Evolutionary conservation across 1,140 invertebrate species (phyloP).

Genomic region (Pseudomyrmex sp.): DNA sequence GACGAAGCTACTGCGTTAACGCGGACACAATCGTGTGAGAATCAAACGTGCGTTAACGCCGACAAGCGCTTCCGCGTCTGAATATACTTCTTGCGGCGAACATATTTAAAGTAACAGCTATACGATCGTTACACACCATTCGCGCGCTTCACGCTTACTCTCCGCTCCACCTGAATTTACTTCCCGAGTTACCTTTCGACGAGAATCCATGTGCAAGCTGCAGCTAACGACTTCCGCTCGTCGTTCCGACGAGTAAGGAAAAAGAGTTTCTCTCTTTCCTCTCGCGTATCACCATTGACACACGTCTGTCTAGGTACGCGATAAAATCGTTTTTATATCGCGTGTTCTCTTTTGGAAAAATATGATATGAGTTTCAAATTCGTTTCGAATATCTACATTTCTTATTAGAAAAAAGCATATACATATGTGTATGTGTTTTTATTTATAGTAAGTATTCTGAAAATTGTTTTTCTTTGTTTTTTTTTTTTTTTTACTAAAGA

Average conservation of each 20-base stretch:
- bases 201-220: conserved; percentile 60
- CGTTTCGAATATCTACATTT: neutral
- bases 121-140: conserved; percentile 45
- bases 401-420: neutral
- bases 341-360: neutral
- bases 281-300: neutral
- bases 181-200: conserved; percentile 47
- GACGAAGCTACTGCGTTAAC: neutral
- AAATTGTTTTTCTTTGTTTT: too few species aligned
- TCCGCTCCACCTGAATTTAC: neutral
- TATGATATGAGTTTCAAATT: conserved; percentile 10
- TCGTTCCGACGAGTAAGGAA: conserved; percentile 27
- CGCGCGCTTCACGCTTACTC: neutral
- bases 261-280: conserved; percentile 33
- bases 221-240: conserved; percentile 55
- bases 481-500: too few species aligned
- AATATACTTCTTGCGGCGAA: conserved; percentile 30
- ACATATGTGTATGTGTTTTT: neutral
- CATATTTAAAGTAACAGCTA: conserved; percentile 61
- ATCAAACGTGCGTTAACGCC: conserved; percentile 54
- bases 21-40: neutral
- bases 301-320: neutral
- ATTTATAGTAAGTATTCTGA: too few species aligned
- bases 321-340: neutral
- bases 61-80: conserved; percentile 6